Percentiles rank a stretch among this genome's conserved stretches.
These are phyloP conservation scores for Eupithecia subfuscata DNA, from an alignment of 2,888 invertebrate genomes.

Conservation along the genomic window DNA sequence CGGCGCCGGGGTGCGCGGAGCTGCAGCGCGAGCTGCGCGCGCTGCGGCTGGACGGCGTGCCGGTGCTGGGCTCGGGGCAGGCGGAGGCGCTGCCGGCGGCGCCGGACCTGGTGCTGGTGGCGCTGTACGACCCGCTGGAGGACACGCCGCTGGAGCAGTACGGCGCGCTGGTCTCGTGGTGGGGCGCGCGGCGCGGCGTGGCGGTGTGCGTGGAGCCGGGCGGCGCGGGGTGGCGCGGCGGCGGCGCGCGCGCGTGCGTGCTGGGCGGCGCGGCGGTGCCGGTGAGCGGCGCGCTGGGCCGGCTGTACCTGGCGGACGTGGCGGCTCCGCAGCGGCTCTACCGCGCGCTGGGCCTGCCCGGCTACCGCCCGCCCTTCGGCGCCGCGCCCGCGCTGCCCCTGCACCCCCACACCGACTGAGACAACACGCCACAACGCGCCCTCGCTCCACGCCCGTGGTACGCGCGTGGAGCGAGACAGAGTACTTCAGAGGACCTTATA, in stretches of 20 bases:
- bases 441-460: no score
- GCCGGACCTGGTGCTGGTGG: constrained; percentile 64
- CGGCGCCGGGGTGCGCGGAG: constrained; percentile 77
- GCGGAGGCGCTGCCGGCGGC: constrained; percentile 36
- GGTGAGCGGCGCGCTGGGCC: constrained; percentile 65
- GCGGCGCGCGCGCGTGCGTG: constrained; percentile 53
- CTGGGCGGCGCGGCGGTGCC: constrained; percentile 72
- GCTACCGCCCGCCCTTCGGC: constrained; percentile 91
- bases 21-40: constrained; percentile 76
- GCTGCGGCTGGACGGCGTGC: constrained; percentile 92
- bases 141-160: constrained; percentile 43
- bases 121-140: constrained; percentile 58
- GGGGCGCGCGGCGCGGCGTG: constrained; percentile 25
- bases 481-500: not conserved
- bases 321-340: constrained; percentile 90
- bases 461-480: no score
- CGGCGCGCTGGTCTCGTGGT: constrained; percentile 37
- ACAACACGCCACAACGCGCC: no score
- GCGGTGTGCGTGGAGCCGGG: constrained; percentile 85
- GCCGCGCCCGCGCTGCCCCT: constrained; percentile 72
- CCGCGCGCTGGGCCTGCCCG: constrained; percentile 78
- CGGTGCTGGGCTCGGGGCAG: constrained; percentile 72
- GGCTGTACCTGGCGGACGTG: constrained; percentile 93
- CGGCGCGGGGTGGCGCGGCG: constrained; percentile 72
- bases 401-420: constrained; percentile 54